Conservation (phyloP, 2,888 invertebrate genomes). For the Augochlorella aurata region DNA sequence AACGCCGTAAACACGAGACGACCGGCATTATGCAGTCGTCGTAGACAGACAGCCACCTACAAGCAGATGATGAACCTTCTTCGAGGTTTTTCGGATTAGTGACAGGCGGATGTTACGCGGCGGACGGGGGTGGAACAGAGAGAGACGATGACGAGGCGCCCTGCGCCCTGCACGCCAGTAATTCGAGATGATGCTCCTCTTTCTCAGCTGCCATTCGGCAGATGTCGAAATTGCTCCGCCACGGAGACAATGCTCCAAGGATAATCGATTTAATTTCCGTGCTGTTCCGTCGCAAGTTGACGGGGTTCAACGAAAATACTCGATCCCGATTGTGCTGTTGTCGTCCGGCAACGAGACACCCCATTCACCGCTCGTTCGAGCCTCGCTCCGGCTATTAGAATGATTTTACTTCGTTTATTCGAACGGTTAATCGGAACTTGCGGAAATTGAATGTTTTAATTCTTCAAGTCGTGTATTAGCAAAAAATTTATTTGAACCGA, state of each 20-base stretch:
- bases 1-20: conserved; percentile 65
- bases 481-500: too few species aligned
- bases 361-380: neutral
- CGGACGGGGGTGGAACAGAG: conserved; percentile 17
- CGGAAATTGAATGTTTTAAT: too few species aligned
- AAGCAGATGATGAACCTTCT: conserved; percentile 73
- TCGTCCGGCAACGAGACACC: neutral
- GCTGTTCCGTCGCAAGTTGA: neutral
- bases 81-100: conserved; percentile 58
- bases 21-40: conserved; percentile 54
- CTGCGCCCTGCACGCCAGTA: conserved; percentile 69
- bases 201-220: conserved; percentile 75
- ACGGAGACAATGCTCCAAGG: conserved; percentile 73
- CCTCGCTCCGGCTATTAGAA: conserved; percentile 1
- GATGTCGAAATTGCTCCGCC: conserved; percentile 72
- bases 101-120: conserved; percentile 57
- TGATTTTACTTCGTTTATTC: neutral
- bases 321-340: neutral
- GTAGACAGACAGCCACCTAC: conserved; percentile 62
- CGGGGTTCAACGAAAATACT: neutral
- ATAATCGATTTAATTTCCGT: conserved; percentile 76
- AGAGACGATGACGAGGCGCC: conserved; percentile 46
- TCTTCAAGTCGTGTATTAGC: too few species aligned
- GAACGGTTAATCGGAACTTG: too few species aligned
- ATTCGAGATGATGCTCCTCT: conserved; percentile 75